Evolutionary conservation across 2,797 vertebrate genomes (phyloP).

Genomic region (Urosaurus nigricauda): DNA sequence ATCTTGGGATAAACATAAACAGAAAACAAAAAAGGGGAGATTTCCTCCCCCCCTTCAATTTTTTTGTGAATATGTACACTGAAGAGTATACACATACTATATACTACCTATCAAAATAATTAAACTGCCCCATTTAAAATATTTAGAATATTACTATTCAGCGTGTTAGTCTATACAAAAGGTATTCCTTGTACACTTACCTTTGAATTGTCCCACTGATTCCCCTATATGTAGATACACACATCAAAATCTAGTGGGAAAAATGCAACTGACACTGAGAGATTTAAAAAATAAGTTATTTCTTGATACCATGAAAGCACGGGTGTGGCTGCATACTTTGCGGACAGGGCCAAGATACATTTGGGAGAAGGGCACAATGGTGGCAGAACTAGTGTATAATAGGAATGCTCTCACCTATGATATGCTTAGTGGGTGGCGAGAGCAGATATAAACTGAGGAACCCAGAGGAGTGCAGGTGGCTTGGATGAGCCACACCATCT

Average conservation of each 20-base stretch:
- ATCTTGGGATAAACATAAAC: neutral
- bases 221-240: neutral
- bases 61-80: fast-evolving
- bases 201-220: too few relatives aligned
- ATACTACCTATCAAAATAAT: neutral
- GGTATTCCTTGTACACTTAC: neutral
- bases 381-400: neutral
- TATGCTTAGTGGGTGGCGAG: neutral
- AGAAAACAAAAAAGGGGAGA: neutral
- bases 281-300: neutral
- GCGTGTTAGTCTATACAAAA: neutral
- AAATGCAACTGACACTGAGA: neutral
- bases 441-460: neutral
- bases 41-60: neutral
- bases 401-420: neutral
- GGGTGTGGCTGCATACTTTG: too few relatives aligned
- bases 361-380: neutral
- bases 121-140: neutral
- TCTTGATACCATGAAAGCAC: neutral
- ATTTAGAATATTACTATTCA: neutral
- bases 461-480: neutral
- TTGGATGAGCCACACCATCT: neutral
- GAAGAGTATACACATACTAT: neutral
- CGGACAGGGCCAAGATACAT: neutral
- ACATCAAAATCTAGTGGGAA: neutral